Evolutionary conservation across 2,797 vertebrate genomes (phyloP).

Genomic region (Ctenosaura bakeri): DNA sequence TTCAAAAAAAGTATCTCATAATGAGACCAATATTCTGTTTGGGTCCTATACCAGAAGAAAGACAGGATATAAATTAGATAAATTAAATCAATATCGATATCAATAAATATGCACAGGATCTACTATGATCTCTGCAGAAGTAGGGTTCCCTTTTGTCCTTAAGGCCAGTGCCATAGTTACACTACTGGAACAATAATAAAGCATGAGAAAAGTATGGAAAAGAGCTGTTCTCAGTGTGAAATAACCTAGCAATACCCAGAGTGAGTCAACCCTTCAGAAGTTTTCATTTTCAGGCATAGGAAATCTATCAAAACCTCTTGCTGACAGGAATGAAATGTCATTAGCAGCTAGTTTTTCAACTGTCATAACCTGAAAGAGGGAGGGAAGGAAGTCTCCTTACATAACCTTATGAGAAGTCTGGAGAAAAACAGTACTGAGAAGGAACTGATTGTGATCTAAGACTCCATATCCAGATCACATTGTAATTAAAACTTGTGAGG

Average conservation of each 20-base stretch:
- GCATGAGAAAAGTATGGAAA: neutral
- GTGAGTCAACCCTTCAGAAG: constrained; percentile 38
- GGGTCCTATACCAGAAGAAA: no score
- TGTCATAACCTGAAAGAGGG: neutral
- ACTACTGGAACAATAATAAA: constrained; percentile 2
- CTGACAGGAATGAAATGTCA: constrained; percentile 29
- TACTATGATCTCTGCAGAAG: neutral
- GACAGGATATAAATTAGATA: no score
- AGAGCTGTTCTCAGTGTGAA: neutral
- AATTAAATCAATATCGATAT: no score
- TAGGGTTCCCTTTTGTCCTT: neutral
- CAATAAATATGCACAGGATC: neutral
- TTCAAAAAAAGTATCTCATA: neutral
- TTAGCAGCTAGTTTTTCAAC: constrained; percentile 45
- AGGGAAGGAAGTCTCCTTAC: constrained; percentile 33
- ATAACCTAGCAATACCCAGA: neutral
- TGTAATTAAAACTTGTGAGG: constrained; percentile 50
- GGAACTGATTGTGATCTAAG: constrained; percentile 47
- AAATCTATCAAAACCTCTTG: constrained; percentile 55
- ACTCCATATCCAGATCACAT: constrained; percentile 15
- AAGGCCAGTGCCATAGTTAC: neutral
- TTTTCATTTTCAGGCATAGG: constrained; percentile 34
- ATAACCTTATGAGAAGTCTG: constrained; percentile 29
- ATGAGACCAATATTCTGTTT: neutral
- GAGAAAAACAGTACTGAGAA: constrained; percentile 51